These are phyloP conservation scores for Mellilla xanthometata DNA, from an alignment of 2,888 invertebrate genomes.

Conservation along the genomic window DNA sequence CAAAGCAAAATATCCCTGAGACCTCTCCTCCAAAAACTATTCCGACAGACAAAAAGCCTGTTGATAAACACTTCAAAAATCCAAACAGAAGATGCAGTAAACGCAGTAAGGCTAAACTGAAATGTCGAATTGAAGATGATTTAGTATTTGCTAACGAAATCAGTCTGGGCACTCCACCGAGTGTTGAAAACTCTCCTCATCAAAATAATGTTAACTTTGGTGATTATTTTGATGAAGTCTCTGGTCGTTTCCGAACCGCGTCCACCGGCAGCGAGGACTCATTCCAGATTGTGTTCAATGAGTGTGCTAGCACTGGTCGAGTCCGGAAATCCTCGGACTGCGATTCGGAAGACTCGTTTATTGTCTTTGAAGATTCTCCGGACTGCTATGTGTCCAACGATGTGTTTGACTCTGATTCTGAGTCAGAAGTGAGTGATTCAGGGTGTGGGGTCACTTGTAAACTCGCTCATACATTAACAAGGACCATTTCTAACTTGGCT, in stretches of 20 bases:
- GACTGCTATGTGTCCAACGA: slow-evolving; percentile 66
- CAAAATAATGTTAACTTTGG: slow-evolving; percentile 14
- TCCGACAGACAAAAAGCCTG: slow-evolving; percentile 34
- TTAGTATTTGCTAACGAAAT: slow-evolving; percentile 54
- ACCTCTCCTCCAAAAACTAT: slow-evolving; percentile 31
- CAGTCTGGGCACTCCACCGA: slow-evolving; percentile 40
- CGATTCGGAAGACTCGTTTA: slow-evolving; percentile 84
- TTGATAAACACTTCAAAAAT: slow-evolving; percentile 53
- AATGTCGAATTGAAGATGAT: slow-evolving; percentile 51
- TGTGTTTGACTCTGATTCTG: slow-evolving; percentile 50
- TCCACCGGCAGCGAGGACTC: slow-evolving; percentile 66
- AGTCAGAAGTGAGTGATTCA: slow-evolving; percentile 48
- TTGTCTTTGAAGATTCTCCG: slow-evolving; percentile 72
- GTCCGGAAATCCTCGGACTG: slow-evolving; percentile 66
- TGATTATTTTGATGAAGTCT: slow-evolving; percentile 65
- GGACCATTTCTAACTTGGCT: slow-evolving; percentile 63
- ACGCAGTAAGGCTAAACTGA: slow-evolving; percentile 40
- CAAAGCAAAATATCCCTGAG: slow-evolving; percentile 21
- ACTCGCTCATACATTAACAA: slow-evolving; percentile 50
- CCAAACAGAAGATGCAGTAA: slow-evolving; percentile 42
- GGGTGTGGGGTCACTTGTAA: slow-evolving; percentile 47
- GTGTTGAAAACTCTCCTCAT: slow-evolving; percentile 42
- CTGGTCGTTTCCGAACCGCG: slow-evolving; percentile 56
- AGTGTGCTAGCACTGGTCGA: slow-evolving; percentile 40
- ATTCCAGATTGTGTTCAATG: slow-evolving; percentile 72